Conservation (phyloP, 2,888 invertebrate genomes). For the Conomelus anceps region DNA sequence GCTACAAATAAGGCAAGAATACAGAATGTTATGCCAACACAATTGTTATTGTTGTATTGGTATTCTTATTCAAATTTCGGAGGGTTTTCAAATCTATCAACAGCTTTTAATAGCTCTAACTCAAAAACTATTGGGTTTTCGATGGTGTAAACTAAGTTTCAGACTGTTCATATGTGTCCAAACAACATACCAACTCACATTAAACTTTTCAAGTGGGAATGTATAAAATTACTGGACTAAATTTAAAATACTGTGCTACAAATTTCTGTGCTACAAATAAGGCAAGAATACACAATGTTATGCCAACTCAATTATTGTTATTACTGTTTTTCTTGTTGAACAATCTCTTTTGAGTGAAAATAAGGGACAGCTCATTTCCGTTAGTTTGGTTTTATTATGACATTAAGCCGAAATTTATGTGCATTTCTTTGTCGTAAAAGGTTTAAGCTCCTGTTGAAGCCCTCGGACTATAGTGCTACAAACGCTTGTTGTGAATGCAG, state of each 20-base stretch:
- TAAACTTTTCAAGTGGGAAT: too few species aligned
- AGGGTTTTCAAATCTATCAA: too few species aligned
- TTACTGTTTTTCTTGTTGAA: background rate
- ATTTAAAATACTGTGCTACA: too few species aligned
- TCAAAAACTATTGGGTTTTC: too few species aligned
- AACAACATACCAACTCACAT: too few species aligned
- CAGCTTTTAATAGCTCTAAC: too few species aligned
- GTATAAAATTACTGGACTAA: too few species aligned
- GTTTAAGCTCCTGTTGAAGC: background rate
- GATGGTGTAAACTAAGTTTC: too few species aligned
- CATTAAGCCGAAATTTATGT: background rate
- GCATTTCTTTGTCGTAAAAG: background rate
- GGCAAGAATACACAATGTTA: background rate
- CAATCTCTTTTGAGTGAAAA: background rate
- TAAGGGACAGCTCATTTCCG: background rate
- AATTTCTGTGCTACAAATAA: background rate
- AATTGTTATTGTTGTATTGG: too few species aligned
- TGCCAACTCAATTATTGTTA: background rate
- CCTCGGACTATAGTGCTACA: too few species aligned
- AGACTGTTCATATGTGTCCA: too few species aligned
- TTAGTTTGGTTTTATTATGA: background rate
- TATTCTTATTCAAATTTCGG: too few species aligned
- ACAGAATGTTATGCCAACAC: background rate
- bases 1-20: background rate
- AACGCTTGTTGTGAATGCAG: background rate